Evolutionary conservation across 2,113 vertebrate species (phyloP).

Genomic region (Grammomys dolichurus): DNA sequence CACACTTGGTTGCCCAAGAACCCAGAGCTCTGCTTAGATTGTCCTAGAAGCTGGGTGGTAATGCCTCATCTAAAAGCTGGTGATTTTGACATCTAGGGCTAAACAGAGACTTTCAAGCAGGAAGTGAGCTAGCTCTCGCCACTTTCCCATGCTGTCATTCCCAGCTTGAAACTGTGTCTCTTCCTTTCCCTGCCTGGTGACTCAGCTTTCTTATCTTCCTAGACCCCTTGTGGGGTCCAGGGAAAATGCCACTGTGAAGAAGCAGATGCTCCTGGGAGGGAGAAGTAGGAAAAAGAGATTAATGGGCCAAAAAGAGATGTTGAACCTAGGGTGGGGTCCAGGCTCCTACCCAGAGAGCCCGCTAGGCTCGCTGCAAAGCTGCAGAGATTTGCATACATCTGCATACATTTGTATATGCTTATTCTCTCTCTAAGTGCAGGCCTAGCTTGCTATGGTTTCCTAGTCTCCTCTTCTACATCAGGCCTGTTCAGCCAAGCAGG

Average conservation of each 20-base stretch:
- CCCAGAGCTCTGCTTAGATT: neutral
- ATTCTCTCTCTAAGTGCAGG: conserved; percentile 6
- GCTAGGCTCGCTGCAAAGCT: neutral
- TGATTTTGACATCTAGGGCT: neutral
- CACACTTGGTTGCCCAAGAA: neutral
- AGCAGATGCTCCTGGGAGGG: neutral
- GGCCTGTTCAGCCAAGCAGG: neutral
- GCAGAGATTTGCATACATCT: conserved; percentile 66
- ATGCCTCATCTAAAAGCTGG: neutral
- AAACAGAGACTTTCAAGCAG: neutral
- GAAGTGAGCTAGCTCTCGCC: neutral
- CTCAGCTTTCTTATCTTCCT: conserved; percentile 42
- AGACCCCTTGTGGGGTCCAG: neutral
- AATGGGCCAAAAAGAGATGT: neutral
- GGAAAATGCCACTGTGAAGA: neutral
- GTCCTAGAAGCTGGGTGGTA: neutral
- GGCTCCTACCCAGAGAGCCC: conserved; percentile 17
- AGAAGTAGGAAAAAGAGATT: neutral
- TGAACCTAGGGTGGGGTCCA: neutral
- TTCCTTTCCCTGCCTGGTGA: neutral
- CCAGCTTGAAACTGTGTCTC: neutral
- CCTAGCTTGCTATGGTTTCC: neutral
- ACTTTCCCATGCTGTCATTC: neutral
- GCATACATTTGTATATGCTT: conserved; percentile 57
- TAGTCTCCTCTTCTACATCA: neutral